Evolutionary conservation across 2,113 vertebrate genomes (phyloP).

Genomic region (Chaetops frenatus): DNA sequence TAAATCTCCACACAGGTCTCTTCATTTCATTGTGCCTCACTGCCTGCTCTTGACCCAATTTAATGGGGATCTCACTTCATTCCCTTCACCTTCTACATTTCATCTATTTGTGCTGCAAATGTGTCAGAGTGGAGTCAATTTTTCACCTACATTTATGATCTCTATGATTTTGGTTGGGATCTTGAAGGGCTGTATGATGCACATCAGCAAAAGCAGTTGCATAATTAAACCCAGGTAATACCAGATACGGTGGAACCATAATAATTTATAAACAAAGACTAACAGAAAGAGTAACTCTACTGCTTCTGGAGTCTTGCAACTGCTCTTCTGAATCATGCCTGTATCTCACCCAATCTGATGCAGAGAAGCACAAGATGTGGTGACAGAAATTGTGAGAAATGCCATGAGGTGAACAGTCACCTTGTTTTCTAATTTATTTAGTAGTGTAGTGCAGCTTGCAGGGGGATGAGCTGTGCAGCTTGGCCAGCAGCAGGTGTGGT

Average conservation of each 20-base stretch:
- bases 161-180: neutral
- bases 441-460: neutral
- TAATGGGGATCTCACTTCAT: neutral
- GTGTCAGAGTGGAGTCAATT: neutral
- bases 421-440: neutral
- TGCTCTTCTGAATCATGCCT: neutral
- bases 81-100: neutral
- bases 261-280: neutral
- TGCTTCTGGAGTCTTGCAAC: neutral
- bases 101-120: neutral
- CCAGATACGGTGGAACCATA: neutral
- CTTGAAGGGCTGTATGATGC: neutral
- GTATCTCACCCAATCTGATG: fast-evolving
- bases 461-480: neutral
- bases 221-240: neutral
- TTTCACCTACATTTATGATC: neutral
- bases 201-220: neutral
- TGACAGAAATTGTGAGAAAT: neutral
- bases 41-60: neutral
- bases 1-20: neutral
- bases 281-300: neutral
- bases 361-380: neutral
- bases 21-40: neutral
- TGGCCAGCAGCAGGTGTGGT: neutral
- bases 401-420: neutral